Evolutionary conservation across 2,888 invertebrate genomes (phyloP).

Genomic region (Scaptomyza flava): DNA sequence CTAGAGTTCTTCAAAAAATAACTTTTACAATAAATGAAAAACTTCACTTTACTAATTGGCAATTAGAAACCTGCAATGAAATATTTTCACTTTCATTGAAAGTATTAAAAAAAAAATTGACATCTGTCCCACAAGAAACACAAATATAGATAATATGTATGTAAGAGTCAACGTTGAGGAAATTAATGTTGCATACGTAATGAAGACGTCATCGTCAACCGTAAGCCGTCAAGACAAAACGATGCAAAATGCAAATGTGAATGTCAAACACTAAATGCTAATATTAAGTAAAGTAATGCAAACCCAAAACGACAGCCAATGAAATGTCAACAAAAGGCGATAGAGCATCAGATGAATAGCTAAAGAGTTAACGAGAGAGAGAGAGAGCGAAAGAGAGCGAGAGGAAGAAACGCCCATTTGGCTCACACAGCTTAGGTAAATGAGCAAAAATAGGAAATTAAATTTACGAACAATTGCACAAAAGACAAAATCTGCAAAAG

Average conservation of each 20-base stretch:
- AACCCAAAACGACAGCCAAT: slow-evolving; percentile 48
- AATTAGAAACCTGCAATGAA: slow-evolving; percentile 46
- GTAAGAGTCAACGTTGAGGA: slow-evolving; percentile 43
- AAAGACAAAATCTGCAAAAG: slow-evolving; percentile 21
- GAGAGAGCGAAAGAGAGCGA: slow-evolving; percentile 5
- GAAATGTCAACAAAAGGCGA: slow-evolving; percentile 46
- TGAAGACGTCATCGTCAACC: slow-evolving; percentile 37
- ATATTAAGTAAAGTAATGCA: slow-evolving; percentile 39
- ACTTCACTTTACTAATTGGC: slow-evolving; percentile 50
- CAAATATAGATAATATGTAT: slow-evolving; percentile 19
- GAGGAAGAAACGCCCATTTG: neutral
- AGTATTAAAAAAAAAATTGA: slow-evolving; percentile 19
- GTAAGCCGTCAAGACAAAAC: slow-evolving; percentile 14
- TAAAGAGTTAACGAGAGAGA: slow-evolving; percentile 1
- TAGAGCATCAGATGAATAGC: slow-evolving; percentile 26
- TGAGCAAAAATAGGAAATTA: slow-evolving; percentile 69
- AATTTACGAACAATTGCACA: slow-evolving; percentile 72
- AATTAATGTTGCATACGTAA: slow-evolving; percentile 67
- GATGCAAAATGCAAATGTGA: slow-evolving; percentile 33
- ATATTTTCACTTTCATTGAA: neutral
- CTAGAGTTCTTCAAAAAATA: slow-evolving; percentile 11
- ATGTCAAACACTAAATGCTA: slow-evolving; percentile 49
- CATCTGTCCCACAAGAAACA: slow-evolving; percentile 14
- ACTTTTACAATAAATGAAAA: slow-evolving; percentile 11
- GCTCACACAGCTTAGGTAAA: slow-evolving; percentile 22